phyloP scores from a whole-genome alignment of 2,113 vertebrate species.

The Panurus biarmicus region DNA sequence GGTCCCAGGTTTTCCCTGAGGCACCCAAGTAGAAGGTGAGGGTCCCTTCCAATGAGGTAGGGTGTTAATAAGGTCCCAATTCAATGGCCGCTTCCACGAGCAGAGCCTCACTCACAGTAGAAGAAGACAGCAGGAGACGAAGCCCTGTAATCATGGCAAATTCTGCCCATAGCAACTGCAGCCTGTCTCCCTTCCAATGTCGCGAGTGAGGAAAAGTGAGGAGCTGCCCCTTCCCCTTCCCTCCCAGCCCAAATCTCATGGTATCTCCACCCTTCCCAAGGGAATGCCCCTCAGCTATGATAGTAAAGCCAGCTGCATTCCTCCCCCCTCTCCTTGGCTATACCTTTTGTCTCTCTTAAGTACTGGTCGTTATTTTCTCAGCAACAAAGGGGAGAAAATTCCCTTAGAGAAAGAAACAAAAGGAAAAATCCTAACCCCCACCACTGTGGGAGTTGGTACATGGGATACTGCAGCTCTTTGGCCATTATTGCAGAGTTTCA shows the following conservation, averaged over 20 bases:
- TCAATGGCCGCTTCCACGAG: fast-evolving
- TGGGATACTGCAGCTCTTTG: background rate
- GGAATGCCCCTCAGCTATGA: background rate
- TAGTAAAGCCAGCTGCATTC: background rate
- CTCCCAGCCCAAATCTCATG: background rate
- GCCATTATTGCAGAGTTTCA: background rate
- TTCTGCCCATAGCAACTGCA: background rate
- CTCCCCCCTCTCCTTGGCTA: no score
- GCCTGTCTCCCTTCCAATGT: background rate
- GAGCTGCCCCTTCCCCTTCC: background rate
- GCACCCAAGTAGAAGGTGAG: fast-evolving
- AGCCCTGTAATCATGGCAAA: background rate
- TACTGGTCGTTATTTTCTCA: background rate
- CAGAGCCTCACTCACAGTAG: background rate
- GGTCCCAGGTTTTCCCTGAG: background rate
- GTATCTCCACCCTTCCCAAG: background rate
- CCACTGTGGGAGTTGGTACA: background rate
- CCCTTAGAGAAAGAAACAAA: background rate
- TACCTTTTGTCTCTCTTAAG: background rate
- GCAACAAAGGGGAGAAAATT: background rate
- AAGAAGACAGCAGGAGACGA: background rate
- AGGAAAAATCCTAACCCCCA: background rate
- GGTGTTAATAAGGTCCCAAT: no score
- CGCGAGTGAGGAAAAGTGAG: fast-evolving
- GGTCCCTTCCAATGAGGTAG: background rate